Evolutionary conservation across 2,797 vertebrate species (phyloP), one percentile per base, ranked within the genome.

Genomic region (Paedocypris micromegethes): DNA sequence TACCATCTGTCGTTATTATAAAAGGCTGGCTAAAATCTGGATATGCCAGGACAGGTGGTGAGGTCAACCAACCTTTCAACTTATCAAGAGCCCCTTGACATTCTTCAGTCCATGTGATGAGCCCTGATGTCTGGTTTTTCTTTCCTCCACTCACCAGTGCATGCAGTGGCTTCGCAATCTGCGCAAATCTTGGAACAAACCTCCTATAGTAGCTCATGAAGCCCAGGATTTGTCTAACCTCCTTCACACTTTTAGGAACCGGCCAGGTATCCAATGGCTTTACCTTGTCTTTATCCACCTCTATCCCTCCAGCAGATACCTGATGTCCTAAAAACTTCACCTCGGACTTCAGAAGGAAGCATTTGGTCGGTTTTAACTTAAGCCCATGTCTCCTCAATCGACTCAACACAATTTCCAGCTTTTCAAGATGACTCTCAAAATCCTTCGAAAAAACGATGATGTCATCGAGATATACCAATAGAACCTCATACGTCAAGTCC

Each of bases 121-220:
- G 5, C 2, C 8, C 57, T 1, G 37, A 1, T 0, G 5, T 3
- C 5, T 2, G 44, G 0, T 9, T 40, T 37, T 5, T 53, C 0
- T 45, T 58, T 37, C 7, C 41, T 43, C 54, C 43, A 3, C 55
- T 40, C 1, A 65, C 9, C 2, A 70, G n/a, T 0, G 48, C 72
- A 58, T 73, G 53, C 1, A 68, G 37, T 3, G 54, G 54, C 3
- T 49, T 40, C 2, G 54, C 59, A 6, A 73, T 5, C 3, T 73
- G 65, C 5, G 65, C 65, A 5, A 68, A 73, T 5, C 42, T 38
- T 5, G 59, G 58, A n/a, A 77, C 58, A 6, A 75, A 75, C 2
- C 54, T 45, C 9, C 54, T 2, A 8, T 72, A 72, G 38, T 77
- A 75, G n/a, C 51, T 47, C 72, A 78, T 64, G 5, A 77, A 75